A percentile compares a stretch with the other conserved stretches of the same genome.
Evolutionary conservation across 2,113 vertebrate genomes (phyloP).

Genomic region (Seriola rivoliana): DNA sequence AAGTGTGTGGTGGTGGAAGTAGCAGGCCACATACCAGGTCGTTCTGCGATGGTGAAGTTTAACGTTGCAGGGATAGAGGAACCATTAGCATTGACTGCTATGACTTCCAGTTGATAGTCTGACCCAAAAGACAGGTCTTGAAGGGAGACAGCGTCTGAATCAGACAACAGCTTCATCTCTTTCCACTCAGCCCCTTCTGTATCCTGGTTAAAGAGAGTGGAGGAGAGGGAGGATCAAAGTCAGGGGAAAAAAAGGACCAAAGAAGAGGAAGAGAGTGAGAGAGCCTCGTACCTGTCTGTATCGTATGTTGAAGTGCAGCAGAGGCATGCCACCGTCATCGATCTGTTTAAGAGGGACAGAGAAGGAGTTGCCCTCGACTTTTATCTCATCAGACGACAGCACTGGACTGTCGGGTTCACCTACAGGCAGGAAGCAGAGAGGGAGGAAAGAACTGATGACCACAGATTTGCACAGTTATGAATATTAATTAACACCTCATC

Average conservation of each 20-base stretch:
- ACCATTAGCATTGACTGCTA: conserved; percentile 80
- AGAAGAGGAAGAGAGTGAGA: not conserved
- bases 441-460: not conserved
- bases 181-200: conserved; percentile 72
- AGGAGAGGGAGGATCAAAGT: not conserved
- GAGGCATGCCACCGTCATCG: conserved; percentile 67
- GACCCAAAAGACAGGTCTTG: conserved; percentile 73
- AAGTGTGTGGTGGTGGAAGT: not conserved
- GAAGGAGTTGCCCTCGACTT: conserved; percentile 72
- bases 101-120: conserved; percentile 78
- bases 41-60: conserved; percentile 76
- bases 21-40: conserved; percentile 55
- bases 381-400: conserved; percentile 53
- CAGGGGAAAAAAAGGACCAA: not conserved
- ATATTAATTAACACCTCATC: not conserved
- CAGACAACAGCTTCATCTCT: conserved; percentile 49
- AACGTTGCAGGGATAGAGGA: conserved; percentile 69
- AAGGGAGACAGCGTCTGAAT: conserved; percentile 62
- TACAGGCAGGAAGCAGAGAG: conserved; percentile 34
- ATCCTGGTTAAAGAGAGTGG: conserved; percentile 54
- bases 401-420: conserved; percentile 83
- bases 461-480: not conserved
- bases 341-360: conserved; percentile 72
- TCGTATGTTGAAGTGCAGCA: conserved; percentile 69
- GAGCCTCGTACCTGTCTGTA: conserved; percentile 73